Evolutionary conservation across 1,140 invertebrate species (phyloP).

Genomic region (Saccostrea cuccullata): DNA sequence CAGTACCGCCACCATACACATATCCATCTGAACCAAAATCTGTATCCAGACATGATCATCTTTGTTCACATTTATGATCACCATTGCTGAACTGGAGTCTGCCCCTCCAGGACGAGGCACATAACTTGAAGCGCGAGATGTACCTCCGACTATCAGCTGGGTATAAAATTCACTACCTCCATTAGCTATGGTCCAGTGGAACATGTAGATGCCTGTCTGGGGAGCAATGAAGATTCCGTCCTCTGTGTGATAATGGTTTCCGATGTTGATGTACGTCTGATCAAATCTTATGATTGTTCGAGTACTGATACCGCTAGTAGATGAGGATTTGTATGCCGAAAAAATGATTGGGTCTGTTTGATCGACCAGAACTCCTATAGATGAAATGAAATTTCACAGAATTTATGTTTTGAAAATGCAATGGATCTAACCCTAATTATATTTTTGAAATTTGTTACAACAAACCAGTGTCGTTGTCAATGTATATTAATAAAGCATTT

Average conservation of each 20-base stretch:
- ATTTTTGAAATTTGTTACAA: too few species aligned
- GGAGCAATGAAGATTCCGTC: constrained; percentile 1
- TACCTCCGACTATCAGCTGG: background rate
- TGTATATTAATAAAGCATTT: too few species aligned
- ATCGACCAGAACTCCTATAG: background rate
- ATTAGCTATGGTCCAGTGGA: background rate
- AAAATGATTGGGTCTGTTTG: background rate
- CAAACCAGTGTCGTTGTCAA: too few species aligned
- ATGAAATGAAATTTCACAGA: too few species aligned
- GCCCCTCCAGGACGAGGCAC: background rate
- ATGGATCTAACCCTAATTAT: too few species aligned
- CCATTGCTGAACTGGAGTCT: background rate
- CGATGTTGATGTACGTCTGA: background rate
- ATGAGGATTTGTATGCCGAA: background rate
- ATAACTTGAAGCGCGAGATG: background rate
- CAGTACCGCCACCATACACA: background rate
- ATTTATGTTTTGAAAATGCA: too few species aligned
- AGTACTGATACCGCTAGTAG: background rate
- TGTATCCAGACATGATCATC: constrained; percentile 14
- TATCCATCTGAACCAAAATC: background rate
- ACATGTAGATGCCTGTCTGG: background rate
- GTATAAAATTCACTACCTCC: background rate
- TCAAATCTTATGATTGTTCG: background rate
- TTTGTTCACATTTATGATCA: background rate
- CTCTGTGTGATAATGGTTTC: background rate